Evolutionary conservation across 2,888 invertebrate genomes (phyloP).

Genomic region (Zhengitettix transpicula): DNA sequence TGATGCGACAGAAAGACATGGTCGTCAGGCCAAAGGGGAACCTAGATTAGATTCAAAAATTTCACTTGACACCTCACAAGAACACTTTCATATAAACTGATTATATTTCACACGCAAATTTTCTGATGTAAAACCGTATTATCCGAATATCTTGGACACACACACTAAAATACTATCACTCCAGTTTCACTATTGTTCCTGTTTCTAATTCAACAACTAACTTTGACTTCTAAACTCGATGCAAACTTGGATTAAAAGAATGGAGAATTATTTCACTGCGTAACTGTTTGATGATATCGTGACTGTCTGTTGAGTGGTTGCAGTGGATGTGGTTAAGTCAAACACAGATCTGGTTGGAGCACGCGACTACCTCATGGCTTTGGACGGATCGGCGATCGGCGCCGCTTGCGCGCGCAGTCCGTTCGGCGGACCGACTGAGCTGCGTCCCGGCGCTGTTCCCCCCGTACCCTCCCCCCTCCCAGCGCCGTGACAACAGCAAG

Average conservation of each 20-base stretch:
- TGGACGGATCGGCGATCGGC: neutral
- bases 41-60: neutral
- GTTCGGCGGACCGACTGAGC: neutral
- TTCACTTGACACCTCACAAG: too few species aligned
- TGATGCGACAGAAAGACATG: conserved; percentile 66
- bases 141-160: too few species aligned
- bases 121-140: too few species aligned
- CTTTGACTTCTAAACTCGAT: neutral
- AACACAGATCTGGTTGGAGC: neutral
- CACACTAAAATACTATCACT: too few species aligned
- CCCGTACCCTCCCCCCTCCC: neutral
- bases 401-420: neutral
- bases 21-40: neutral
- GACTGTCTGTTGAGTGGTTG: too few species aligned
- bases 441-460: neutral
- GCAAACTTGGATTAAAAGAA: neutral
- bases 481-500: neutral
- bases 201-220: too few species aligned
- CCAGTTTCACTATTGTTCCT: too few species aligned
- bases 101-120: too few species aligned
- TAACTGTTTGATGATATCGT: too few species aligned
- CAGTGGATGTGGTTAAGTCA: neutral
- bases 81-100: too few species aligned
- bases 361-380: neutral
- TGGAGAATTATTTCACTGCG: neutral